Evolutionary conservation across 1,140 invertebrate species (phyloP).

Genomic region (Pseudachorutes palmiensis): DNA sequence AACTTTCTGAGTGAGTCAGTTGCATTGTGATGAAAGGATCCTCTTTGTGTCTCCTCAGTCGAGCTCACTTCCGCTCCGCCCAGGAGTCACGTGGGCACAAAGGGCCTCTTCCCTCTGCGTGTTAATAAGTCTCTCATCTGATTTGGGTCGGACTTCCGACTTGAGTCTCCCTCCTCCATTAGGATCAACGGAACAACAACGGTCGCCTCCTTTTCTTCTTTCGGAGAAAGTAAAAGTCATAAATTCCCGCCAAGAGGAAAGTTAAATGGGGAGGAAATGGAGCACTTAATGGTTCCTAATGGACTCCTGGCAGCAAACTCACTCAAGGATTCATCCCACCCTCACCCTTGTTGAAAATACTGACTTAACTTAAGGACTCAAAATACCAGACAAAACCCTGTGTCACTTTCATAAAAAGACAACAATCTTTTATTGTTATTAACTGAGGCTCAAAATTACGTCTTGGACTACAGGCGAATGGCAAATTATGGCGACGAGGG

Average conservation of each 20-base stretch:
- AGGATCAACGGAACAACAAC: neutral
- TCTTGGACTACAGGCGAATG: too few species aligned
- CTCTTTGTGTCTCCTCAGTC: neutral
- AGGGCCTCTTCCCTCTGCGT: neutral
- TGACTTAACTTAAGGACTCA: too few species aligned
- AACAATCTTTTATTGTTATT: too few species aligned
- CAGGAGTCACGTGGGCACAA: neutral
- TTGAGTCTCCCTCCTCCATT: neutral
- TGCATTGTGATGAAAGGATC: too few species aligned
- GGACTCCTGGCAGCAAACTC: neutral
- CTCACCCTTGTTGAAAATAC: neutral
- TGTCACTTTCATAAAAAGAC: too few species aligned
- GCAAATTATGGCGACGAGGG: too few species aligned
- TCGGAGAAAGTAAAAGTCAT: constrained; percentile 8
- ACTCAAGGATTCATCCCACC: neutral
- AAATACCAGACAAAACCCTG: too few species aligned
- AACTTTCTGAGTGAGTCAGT: neutral
- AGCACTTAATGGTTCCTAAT: constrained; percentile 8
- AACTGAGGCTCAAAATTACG: too few species aligned
- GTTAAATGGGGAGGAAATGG: constrained; percentile 16
- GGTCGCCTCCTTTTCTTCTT: neutral
- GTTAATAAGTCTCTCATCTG: constrained; percentile 6
- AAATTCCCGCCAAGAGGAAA: neutral
- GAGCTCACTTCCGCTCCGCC: neutral
- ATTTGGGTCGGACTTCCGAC: constrained; percentile 1